Evolutionary conservation across 2,888 invertebrate genomes (phyloP).

Genomic region (Molanna angustata): DNA sequence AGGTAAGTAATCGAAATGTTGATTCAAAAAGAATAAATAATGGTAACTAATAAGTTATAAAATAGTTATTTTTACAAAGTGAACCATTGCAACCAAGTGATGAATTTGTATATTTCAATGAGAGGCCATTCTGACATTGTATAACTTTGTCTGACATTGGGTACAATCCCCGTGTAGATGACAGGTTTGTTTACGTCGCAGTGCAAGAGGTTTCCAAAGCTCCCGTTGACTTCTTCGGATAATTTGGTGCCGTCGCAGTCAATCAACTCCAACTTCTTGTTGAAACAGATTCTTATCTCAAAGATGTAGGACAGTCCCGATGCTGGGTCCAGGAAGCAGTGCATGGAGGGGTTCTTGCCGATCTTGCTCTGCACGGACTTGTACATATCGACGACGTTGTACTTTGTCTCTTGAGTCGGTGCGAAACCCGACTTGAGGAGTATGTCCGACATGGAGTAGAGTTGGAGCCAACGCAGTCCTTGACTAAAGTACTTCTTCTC

Average conservation of each 20-base stretch:
- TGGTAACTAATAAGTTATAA: no score
- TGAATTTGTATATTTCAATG: conserved; percentile 48
- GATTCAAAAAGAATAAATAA: no score
- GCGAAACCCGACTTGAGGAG: conserved; percentile 55
- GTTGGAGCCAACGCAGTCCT: conserved; percentile 59
- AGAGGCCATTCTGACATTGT: conserved; percentile 42
- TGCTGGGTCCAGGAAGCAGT: conserved; percentile 60
- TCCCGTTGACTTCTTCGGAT: conserved; percentile 38
- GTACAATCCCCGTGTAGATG: conserved; percentile 51
- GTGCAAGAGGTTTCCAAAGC: conserved; percentile 52
- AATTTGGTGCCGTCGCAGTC: conserved; percentile 62
- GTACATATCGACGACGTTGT: conserved; percentile 50
- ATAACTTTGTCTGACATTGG: conserved; percentile 35
- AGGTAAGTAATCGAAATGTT: no score
- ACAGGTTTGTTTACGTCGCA: conserved; percentile 53
- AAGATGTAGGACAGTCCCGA: conserved; percentile 58
- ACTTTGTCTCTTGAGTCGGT: conserved; percentile 49
- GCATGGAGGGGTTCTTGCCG: conserved; percentile 60
- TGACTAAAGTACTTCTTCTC: conserved; percentile 68
- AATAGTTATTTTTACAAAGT: conserved; percentile 50
- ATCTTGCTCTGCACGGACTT: conserved; percentile 53
- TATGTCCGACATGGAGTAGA: conserved; percentile 61
- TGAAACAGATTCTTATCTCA: conserved; percentile 73
- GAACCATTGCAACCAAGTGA: conserved; percentile 55
- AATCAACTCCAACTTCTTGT: conserved; percentile 60